A percentile compares a stretch with the other conserved stretches of the same genome.
Conservation (phyloP, 2,797 vertebrate species). For the Melanotaenia parkinsoni region DNA sequence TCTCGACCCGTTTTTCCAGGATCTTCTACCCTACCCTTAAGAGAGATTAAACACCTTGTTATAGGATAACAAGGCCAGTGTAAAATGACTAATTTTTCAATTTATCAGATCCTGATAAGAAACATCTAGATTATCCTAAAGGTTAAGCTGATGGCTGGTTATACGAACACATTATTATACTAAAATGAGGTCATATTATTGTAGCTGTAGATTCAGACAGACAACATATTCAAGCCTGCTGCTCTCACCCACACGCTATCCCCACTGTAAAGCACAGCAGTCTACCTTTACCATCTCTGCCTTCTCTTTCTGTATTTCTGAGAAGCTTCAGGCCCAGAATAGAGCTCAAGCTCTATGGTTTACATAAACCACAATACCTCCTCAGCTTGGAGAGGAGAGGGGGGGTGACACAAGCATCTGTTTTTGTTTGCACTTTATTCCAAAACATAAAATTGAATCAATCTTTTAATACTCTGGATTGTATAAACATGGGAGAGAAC, state of each 20-base stretch:
- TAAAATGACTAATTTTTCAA: background rate
- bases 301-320: constrained; percentile 66
- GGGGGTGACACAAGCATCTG: constrained; percentile 83
- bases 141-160: constrained; percentile 37
- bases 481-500: constrained; percentile 87
- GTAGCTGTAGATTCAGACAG: constrained; percentile 56
- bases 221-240: constrained; percentile 68
- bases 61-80: background rate
- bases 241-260: constrained; percentile 74
- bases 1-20: too few relatives aligned
- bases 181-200: constrained; percentile 66
- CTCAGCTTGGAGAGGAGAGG: constrained; percentile 70
- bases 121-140: constrained; percentile 18
- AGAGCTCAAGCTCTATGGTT: constrained; percentile 77
- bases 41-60: background rate
- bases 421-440: constrained; percentile 95
- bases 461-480: constrained; percentile 93
- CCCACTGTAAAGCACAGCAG: constrained; percentile 55
- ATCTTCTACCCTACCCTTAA: too few relatives aligned
- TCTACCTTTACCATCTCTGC: constrained; percentile 65
- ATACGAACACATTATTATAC: constrained; percentile 45
- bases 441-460: constrained; percentile 94
- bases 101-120: constrained; percentile 2
- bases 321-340: constrained; percentile 75
- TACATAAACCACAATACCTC: constrained; percentile 81